Base-by-base conservation (phyloP, 1,140 invertebrate species). In the Calephelis nemesis region DNA sequence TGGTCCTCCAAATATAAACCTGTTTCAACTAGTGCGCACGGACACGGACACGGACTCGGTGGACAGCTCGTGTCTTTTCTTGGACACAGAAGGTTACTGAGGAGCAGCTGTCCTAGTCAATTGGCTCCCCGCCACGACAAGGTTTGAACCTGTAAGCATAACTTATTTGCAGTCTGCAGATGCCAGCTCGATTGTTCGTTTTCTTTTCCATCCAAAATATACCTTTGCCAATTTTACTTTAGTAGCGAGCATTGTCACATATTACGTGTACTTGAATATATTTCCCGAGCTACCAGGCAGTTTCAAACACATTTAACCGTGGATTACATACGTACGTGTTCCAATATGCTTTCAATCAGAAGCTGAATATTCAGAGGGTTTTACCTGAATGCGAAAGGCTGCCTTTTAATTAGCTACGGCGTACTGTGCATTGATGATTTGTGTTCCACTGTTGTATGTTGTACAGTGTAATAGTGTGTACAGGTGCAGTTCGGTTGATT, bases 301-400 rank as follows among this genome's bases (percentile, higher is more conserved):
- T 42, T 66, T 42, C 65, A 52, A 66, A 66, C 65, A 66, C 58
- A 66, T 66, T 66, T 66, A 6, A 66, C 65, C 47, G 40, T 66
- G 67, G 62, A 69, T 69, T 63, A 63, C 67, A 54, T 63, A 69
- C 67, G 62, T 63, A 69, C 67, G 67, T 63, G 67, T 69, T 63
- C 62, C 67, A 69, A 69, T 69, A 69, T 52, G 67, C 30, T 66
- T 66, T 66, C 65, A 54, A 69, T 63, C 67, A 63, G 12, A 40
- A 69, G 48, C 48, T 69, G 67, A 63, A 69, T 69, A 69, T 69
- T 69, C 60, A 69, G 67, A 54, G 67, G 67, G 49, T 15, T 66
- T 66, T 66, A 54, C 50, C 65, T 66, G 65, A 58, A 66, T 66
- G 65, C n/a, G 40, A 30, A 67, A 67, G 40, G 54, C 54, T 60